Base-by-base conservation (phyloP, 1,140 invertebrate species). In the Achatina immaculata region DNA sequence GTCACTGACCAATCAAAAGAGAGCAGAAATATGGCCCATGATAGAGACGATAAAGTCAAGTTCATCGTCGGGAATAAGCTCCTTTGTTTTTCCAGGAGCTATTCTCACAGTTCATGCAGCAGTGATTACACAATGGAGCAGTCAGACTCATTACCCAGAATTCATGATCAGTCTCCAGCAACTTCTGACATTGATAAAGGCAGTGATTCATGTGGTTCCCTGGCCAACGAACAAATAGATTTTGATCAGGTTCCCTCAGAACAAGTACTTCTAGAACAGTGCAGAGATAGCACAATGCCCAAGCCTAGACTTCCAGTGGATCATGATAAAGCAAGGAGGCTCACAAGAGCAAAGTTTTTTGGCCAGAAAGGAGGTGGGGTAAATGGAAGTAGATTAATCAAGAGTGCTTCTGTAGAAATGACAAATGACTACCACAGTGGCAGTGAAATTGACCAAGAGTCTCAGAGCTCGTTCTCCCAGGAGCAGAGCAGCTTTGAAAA, bases 211-310 rank as follows among this genome's bases (percentile, higher is more conserved):
- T 34, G 6, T 73, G 71, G 34, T 9, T 73, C 71, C 11, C 24
- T 51, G 4, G 28, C 11, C 48, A 80, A 77, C n/a, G 68, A 80
- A 31, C 31, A 51, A 19, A 43, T 79, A 72, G 71, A 79, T 68
- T 83, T 79, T 58, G 83, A 84, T 73, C 82, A 90, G 31, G 90
- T 90, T 0, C 88, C 90, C 11, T 94, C 94, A 42, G 94, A 94
- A 79, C 94, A 95, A 86, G 93, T 94, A 69, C 92, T 97, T 21
- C 92, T 97, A 73, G 95, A 96, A 86, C 93, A 96, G 80, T 96
- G 95, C 82, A 96, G 96, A 45, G 94, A 93, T 82, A 93, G 94
- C 2, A 94, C 94, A 14, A 93, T 95, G 91, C 93, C 93, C 1
- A 92, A 90, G 81, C 89, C 87, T 62, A 66, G 83, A 0, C 71